Evolutionary conservation across 2,888 invertebrate genomes (phyloP).

Genomic region (Nomada ruficornis): DNA sequence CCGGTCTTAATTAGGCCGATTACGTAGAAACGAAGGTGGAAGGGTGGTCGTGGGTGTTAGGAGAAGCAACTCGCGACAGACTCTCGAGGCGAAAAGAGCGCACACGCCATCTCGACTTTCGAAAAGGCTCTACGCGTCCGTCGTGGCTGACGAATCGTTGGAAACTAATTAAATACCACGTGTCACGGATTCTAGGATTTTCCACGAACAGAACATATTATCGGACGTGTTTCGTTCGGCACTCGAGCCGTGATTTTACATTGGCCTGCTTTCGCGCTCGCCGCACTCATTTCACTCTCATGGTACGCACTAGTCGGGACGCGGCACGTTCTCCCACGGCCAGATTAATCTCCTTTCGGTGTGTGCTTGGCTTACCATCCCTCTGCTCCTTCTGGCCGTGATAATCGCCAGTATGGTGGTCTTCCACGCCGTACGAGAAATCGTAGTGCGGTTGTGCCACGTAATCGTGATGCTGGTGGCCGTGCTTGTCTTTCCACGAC

Average conservation of each 20-base stretch:
- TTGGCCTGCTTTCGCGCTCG: too few species aligned
- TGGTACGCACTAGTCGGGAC: conserved; percentile 29
- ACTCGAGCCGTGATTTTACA: conserved; percentile 28
- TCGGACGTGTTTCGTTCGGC: conserved; percentile 27
- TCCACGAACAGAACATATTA: too few species aligned
- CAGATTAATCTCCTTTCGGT: conserved; percentile 46
- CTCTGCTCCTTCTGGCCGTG: conserved; percentile 84
- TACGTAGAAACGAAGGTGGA: conserved; percentile 52
- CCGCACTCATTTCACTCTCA: background rate
- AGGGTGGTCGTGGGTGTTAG: background rate
- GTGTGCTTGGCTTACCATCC: conserved; percentile 78
- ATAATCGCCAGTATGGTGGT: conserved; percentile 82
- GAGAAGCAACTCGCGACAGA: background rate
- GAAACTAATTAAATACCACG: conserved; percentile 17
- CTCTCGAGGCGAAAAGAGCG: conserved; percentile 6
- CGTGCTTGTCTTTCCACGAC: conserved; percentile 80
- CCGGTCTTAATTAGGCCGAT: conserved; percentile 56
- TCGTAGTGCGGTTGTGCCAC: conserved; percentile 81
- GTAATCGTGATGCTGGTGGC: conserved; percentile 81
- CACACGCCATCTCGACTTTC: conserved; percentile 4
- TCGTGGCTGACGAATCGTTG: background rate
- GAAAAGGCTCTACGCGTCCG: background rate
- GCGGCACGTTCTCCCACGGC: background rate
- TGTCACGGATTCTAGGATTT: background rate
- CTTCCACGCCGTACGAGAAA: conserved; percentile 81